Conservation (phyloP, 2,113 vertebrate species). For the Tonatia bakeri region DNA sequence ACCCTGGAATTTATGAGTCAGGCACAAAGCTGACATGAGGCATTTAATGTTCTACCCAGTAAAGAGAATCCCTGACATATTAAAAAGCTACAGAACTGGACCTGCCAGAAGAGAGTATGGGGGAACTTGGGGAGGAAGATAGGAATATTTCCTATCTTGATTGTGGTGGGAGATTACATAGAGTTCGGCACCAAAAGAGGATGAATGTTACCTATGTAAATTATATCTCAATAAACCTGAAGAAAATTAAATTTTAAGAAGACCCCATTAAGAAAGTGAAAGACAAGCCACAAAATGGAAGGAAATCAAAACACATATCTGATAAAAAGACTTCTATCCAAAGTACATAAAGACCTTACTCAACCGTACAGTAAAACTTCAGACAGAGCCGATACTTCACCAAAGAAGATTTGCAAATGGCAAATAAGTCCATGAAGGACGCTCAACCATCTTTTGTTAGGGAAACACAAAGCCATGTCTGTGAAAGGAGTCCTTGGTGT, state of each 20-base stretch:
- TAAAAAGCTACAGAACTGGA: neutral
- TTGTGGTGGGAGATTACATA: neutral
- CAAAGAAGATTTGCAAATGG: neutral
- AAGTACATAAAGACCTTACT: neutral
- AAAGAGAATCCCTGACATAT: neutral
- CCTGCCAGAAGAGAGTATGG: neutral
- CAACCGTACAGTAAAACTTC: neutral
- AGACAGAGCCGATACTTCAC: neutral
- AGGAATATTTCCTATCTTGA: neutral
- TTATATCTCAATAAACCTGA: neutral
- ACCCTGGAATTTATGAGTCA: constrained; percentile 51
- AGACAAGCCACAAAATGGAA: neutral
- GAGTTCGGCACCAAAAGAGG: neutral
- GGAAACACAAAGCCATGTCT: neutral
- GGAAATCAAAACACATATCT: neutral
- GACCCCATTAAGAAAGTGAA: neutral
- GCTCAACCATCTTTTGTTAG: neutral
- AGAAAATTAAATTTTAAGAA: neutral
- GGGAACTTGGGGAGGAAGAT: neutral
- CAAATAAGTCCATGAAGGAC: neutral
- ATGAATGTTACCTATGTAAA: neutral
- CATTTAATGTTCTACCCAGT: neutral
- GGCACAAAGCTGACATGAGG: neutral
- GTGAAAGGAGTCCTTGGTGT: neutral
- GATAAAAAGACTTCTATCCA: neutral